Base-by-base conservation (phyloP, 2,797 vertebrate genomes). In the Bufotes viridis region DNA sequence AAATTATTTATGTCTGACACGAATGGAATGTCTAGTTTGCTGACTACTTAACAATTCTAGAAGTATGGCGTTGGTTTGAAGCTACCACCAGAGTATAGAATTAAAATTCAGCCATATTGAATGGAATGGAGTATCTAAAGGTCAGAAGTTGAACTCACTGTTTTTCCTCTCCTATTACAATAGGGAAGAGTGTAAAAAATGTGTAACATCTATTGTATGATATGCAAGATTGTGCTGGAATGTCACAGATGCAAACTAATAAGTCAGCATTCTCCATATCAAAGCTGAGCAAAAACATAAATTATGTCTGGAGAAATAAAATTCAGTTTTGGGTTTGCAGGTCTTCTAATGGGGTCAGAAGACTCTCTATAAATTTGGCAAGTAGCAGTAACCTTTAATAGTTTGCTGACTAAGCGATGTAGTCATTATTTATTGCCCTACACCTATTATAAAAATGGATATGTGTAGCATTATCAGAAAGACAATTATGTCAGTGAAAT, bases 351-450 rank as follows among this genome's bases (percentile, higher is more conserved):
- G 85, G 79, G 29, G 53, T 87, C 85, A 85, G 18, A 65, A 81
- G 49, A 86, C 51, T 81, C 87, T 79, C 81, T 86, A 26, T 57
- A 67, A 76, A 29, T 86, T 84, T 90, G 87, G 83, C 53, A 78
- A 90, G 88, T 78, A 70, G 85, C 81, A 84, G 81, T 84, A 84
- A 89, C 88, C 88, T 89, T 89, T 89, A 86, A 60, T 78, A 79
- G 76, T 82, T 89, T 55, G 55, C 58, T 70, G 76, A 80, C 0
- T 53, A 65, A 85, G 76, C 89, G 72, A 26, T 90, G 17, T 87
- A 75, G 24, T 91, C 20, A 13, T 84, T 84, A 78, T 86, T 42
- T 85, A 63, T 80, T 81, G 78, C 26, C 82, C 49, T 81, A 65
- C 61, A 18, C n/a, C 49, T 78, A 53, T 75, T 70, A 72, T 82